Conservation (phyloP, 2,797 vertebrate genomes). For the Notoglanidium macrostoma region DNA sequence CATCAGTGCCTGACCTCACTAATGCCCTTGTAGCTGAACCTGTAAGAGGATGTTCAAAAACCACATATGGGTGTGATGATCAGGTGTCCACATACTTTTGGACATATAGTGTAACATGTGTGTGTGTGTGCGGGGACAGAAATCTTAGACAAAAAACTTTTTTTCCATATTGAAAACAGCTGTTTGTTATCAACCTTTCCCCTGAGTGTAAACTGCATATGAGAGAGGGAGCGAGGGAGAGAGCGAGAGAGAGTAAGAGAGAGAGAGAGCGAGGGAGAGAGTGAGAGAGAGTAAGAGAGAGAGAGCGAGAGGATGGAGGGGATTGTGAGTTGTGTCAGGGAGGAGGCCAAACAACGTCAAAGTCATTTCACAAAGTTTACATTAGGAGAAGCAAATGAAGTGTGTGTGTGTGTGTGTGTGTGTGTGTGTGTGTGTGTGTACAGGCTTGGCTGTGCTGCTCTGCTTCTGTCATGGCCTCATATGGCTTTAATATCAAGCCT, state of each 20-base stretch:
- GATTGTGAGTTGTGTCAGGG: slow-evolving; percentile 18
- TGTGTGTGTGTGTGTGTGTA: slow-evolving; percentile 36
- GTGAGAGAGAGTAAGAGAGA: slow-evolving; percentile 8
- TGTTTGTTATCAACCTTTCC: slow-evolving; percentile 56
- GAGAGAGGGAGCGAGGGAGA: not conserved
- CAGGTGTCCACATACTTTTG: not conserved
- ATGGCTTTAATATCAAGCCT: slow-evolving; percentile 77
- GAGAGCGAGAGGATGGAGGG: not conserved
- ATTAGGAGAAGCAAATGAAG: slow-evolving; percentile 55
- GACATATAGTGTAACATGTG: not conserved
- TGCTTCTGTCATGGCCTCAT: slow-evolving; percentile 71
- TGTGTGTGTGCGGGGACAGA: not conserved
- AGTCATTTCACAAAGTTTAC: slow-evolving; percentile 40
- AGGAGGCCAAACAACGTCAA: slow-evolving; percentile 29
- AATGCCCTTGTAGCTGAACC: too few species aligned
- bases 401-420: slow-evolving; percentile 24
- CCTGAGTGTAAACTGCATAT: slow-evolving; percentile 21
- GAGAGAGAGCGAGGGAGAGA: not conserved
- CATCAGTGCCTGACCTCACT: too few species aligned
- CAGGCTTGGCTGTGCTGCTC: slow-evolving; percentile 55
- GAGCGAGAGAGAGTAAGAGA: not conserved
- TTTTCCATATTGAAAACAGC: slow-evolving; percentile 47
- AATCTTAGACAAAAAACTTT: not conserved
- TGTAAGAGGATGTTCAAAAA: too few species aligned
- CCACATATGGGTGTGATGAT: too few species aligned